Conservation (phyloP, 1,140 invertebrate genomes). For the Polypedilum pembai region DNA sequence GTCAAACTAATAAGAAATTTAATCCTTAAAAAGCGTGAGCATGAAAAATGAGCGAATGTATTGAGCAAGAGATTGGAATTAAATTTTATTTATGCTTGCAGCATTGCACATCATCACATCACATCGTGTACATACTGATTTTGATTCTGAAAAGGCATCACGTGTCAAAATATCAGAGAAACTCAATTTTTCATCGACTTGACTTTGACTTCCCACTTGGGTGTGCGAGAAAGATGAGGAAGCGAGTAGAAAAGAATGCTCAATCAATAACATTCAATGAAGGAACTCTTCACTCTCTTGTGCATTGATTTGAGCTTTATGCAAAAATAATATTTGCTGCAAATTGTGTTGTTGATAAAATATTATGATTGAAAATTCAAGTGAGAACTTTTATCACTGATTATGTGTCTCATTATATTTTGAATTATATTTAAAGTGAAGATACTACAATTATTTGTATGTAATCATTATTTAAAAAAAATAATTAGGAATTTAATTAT, state of each 20-base stretch:
- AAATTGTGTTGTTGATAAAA: constrained; percentile 24
- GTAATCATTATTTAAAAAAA: too few species aligned
- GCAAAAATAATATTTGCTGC: background rate
- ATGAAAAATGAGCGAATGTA: background rate
- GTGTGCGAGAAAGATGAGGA: background rate
- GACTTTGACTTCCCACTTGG: background rate
- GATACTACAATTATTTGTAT: too few species aligned
- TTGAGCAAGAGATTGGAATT: background rate
- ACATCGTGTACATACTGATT: background rate
- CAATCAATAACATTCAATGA: constrained; percentile 24
- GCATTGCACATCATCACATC: constrained; percentile 7
- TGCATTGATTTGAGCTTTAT: background rate
- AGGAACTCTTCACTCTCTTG: background rate
- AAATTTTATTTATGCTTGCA: constrained; percentile 18
- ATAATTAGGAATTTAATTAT: too few species aligned
- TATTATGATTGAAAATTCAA: background rate
- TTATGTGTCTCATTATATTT: too few species aligned
- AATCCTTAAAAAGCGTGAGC: constrained; percentile 17
- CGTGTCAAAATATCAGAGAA: constrained; percentile 1
- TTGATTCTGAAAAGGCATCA: constrained; percentile 6
- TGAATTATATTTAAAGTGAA: too few species aligned
- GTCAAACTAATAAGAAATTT: constrained; percentile 19
- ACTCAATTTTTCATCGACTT: constrained; percentile 21
- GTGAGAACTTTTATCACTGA: too few species aligned
- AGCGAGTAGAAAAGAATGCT: background rate